Base-by-base conservation (phyloP, 2,113 vertebrate species). In the Odontophorus gujanensis region DNA sequence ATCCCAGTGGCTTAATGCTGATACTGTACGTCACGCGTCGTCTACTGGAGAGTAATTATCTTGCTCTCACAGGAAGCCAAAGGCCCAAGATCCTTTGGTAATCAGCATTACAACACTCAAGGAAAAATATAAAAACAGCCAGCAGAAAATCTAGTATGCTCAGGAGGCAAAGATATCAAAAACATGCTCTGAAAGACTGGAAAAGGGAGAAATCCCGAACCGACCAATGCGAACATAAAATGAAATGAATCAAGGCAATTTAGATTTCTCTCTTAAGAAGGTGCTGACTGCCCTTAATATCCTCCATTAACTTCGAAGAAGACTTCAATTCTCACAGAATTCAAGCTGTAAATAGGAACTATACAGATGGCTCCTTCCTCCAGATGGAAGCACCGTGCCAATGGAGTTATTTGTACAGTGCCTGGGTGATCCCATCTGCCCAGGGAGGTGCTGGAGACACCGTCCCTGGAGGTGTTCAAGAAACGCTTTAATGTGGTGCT, bases 31-130 rank as follows among this genome's bases (percentile, higher is more conserved):
- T 97, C 97, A 96, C 14, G 61, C 2, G 0, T 76, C 96, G 89
- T 90, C 95, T 96, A 90, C 92, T 80, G 63, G 94, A 97, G 95
- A 93, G 90, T 92, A 94, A 97, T 97, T 97, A 97, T 95, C 95
- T 94, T 8, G 3, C 90, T 91, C 96, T 94, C 96, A 96, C 92
- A 97, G 97, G 96, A 96, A 96, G 87, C 89, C 87, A 91, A 95
- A 87, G 89, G 90, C 92, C 76, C 84, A 36, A 95, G 91, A 94
- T 89, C 95, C 84, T 93, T 77, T 0, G 2, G 94, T 76, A 95
- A 97, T 95, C 94, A 94, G 91, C 88, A 87, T 93, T 87, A 95
- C 78, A 85, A 85, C 92, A 93, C 82, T 76, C 51, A 18, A 63
- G 85, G 83, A 94, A 89, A 92, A 86, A 74, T 48, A 96, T 30